Percentiles rank a stretch among this genome's conserved stretches.
Evolutionary conservation across 1,140 invertebrate species (phyloP).

Genomic region (Drosophila sulfurigaster): DNA sequence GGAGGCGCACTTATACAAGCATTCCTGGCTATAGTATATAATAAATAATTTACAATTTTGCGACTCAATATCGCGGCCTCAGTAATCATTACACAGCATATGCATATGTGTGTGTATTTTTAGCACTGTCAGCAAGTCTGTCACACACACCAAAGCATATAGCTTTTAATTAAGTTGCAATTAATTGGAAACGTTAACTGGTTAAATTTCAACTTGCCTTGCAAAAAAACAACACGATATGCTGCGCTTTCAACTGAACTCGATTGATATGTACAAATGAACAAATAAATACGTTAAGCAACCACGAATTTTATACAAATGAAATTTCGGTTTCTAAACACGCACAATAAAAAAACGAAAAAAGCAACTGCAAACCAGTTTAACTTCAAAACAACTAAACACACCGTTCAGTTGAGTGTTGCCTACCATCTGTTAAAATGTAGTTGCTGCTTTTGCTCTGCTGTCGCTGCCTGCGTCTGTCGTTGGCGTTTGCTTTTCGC

Average conservation of each 20-base stretch:
- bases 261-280: too few relatives aligned
- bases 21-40: not conserved
- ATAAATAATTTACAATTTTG: conserved; percentile 20
- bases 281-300: conserved; percentile 6
- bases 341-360: conserved; percentile 48
- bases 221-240: conserved; percentile 33
- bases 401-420: conserved; percentile 28
- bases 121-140: conserved; percentile 5
- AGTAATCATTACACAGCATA: conserved; percentile 1
- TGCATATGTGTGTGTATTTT: not conserved
- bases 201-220: conserved; percentile 21
- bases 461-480: conserved; percentile 2
- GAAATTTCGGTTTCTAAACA: conserved; percentile 59
- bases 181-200: conserved; percentile 33
- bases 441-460: conserved; percentile 14
- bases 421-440: conserved; percentile 18
- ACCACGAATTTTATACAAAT: conserved; percentile 37
- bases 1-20: conserved; percentile 11
- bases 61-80: not conserved
- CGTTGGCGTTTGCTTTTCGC: conserved; percentile 56
- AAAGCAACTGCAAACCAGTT: conserved; percentile 78
- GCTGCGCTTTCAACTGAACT: conserved; percentile 11
- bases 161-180: conserved; percentile 47
- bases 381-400: conserved; percentile 80
- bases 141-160: conserved; percentile 22